Base-by-base conservation (phyloP, 2,113 vertebrate species). In the Labeo catla region DNA sequence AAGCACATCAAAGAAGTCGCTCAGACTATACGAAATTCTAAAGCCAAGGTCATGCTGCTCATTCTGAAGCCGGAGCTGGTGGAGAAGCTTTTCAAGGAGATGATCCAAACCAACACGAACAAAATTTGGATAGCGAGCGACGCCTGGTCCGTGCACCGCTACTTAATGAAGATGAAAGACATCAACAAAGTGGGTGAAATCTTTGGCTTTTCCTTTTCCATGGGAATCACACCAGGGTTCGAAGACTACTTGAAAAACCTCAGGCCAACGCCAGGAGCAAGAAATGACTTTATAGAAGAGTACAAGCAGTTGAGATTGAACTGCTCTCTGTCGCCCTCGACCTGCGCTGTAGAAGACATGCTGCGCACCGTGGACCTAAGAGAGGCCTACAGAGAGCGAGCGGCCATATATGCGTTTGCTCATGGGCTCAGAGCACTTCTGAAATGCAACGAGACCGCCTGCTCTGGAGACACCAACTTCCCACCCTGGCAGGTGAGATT, bases 121-220 rank as follows among this genome's bases (percentile, higher is more conserved):
- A 90, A 87, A 73, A 91, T 47, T 19, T 95, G 94, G 94, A 89
- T 95, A 8, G 90, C 93, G 39, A 94, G 88, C 76, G 93, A 94
- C n/a, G n/a, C 13, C 78, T 95, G 95, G 94, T 89, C 92, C 13
- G 81, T 86, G 10, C 88, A 84, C n/a, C 45, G 1, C 2, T 8
- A n/a, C 2, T 12, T 94, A 50, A 70, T 89, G 36, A 86, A 47
- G 0, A 93, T 94, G 90, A 63, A 84, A 3, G 88, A 84, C 45
- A 94, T 95, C 57, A 88, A 93, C 61, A 85, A 83, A 72, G 89
- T 94, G 66, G 94, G 94, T 11, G 87, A 93, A 23, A 91, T 95
- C 45, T 84, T 95, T 49, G 94, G 94, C 6, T 89, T 93, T 10
- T 89, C 59, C 1, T 94, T 95, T 68, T 39, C 88, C 50, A 39